These are phyloP conservation scores for Heliconius eleuchia DNA, from an alignment of 1,140 invertebrate species.

Conservation along the genomic window DNA sequence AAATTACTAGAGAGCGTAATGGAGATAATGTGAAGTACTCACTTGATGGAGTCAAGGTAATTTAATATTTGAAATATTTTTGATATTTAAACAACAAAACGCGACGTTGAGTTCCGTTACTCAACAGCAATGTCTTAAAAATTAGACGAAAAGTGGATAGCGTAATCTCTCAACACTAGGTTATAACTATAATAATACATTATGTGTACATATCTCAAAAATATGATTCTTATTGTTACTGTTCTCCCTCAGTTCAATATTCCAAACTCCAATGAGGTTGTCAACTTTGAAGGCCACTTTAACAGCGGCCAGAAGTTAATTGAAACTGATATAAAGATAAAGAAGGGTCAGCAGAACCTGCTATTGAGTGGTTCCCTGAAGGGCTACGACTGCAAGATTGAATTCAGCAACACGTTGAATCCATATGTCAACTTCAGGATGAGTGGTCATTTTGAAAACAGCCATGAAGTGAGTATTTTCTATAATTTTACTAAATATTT, in stretches of 20 bases:
- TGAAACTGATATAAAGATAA: slow-evolving; percentile 79
- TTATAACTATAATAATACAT: no score
- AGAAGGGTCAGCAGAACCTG: slow-evolving; percentile 78
- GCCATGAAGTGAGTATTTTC: slow-evolving; percentile 49
- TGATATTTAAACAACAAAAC: not conserved
- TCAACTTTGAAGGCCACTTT: slow-evolving; percentile 80
- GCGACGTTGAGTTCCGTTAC: no score
- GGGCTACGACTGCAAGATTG: slow-evolving; percentile 67
- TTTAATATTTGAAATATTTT: not conserved
- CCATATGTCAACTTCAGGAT: slow-evolving; percentile 83
- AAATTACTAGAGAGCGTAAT: slow-evolving; percentile 57
- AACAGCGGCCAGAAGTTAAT: slow-evolving; percentile 63
- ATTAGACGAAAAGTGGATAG: no score
- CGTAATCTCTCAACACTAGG: no score
- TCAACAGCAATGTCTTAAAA: no score
- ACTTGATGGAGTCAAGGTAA: slow-evolving; percentile 49
- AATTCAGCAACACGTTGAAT: slow-evolving; percentile 81
- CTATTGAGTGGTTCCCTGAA: slow-evolving; percentile 71
- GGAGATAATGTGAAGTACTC: slow-evolving; percentile 73
- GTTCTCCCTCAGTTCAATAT: slow-evolving; percentile 37
- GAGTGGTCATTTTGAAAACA: slow-evolving; percentile 60
- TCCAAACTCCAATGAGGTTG: slow-evolving; percentile 51
- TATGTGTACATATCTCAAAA: not conserved
- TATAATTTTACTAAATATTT: not conserved
- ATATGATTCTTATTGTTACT: not conserved